Percentiles rank a stretch among this genome's conserved stretches.
These are phyloP conservation scores for Hassar affinis DNA, from an alignment of 2,113 vertebrate species.

Conservation along the genomic window DNA sequence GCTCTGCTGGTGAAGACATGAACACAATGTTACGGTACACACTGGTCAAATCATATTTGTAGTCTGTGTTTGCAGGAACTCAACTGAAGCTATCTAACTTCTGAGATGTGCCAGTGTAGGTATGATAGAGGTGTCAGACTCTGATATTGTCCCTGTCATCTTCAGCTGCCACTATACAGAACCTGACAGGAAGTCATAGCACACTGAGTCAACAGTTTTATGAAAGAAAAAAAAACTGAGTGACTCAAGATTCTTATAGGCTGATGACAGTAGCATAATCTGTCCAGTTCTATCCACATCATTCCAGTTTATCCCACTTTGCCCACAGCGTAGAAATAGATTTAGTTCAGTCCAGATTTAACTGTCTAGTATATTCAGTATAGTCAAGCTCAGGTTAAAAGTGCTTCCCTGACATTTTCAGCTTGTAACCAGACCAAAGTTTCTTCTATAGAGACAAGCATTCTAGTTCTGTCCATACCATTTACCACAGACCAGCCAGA, in stretches of 20 bases:
- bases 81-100: constrained; percentile 22
- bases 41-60: constrained; percentile 29
- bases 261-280: neutral
- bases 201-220: neutral
- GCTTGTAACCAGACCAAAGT: neutral
- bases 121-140: constrained; percentile 29
- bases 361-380: neutral
- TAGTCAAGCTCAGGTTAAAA: neutral
- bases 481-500: neutral
- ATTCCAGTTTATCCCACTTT: neutral
- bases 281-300: neutral
- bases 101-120: constrained; percentile 16
- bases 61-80: constrained; percentile 11
- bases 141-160: constrained; percentile 23
- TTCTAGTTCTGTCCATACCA: neutral
- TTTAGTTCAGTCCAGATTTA: neutral
- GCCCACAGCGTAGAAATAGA: neutral
- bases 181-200: constrained; percentile 21
- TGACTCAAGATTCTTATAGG: constrained; percentile 2
- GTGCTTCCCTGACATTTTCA: neutral
- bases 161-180: neutral
- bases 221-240: neutral
- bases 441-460: no score
- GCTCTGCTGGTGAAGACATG: constrained; percentile 12
- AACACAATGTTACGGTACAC: constrained; percentile 18